Conservation (phyloP, 2,113 vertebrate genomes). For the Sinocyclocheilus rhinocerous region DNA sequence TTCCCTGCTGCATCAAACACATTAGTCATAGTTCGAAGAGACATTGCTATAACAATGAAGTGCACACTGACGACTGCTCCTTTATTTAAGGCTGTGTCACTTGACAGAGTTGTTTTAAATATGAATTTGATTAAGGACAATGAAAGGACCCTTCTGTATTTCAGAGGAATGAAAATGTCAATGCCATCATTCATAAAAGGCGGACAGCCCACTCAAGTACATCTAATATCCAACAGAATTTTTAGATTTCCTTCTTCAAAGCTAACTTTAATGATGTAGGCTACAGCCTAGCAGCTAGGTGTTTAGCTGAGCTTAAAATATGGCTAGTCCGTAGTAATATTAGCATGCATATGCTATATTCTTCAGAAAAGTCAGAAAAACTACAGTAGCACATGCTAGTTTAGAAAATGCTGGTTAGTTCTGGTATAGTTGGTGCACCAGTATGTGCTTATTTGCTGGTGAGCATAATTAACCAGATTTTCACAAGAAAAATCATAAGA, state of each 20-base stretch:
- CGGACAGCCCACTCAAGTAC: slow-evolving; percentile 63
- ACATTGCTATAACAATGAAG: slow-evolving; percentile 57
- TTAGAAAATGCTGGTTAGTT: neutral
- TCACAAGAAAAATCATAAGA: no score
- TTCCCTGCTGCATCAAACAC: slow-evolving; percentile 39
- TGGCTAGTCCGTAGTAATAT: neutral
- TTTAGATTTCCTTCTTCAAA: slow-evolving; percentile 68
- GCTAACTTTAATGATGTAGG: slow-evolving; percentile 58
- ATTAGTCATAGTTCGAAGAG: slow-evolving; percentile 59
- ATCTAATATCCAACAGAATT: slow-evolving; percentile 59
- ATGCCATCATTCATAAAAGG: slow-evolving; percentile 74
- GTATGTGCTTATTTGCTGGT: neutral
- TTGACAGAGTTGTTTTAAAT: slow-evolving; percentile 79
- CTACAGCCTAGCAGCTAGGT: slow-evolving; percentile 56
- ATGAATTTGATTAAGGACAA: slow-evolving; percentile 71
- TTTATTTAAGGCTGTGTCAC: slow-evolving; percentile 58
- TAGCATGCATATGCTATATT: slow-evolving; percentile 32
- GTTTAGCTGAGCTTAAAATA: slow-evolving; percentile 57
- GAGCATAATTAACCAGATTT: no score
- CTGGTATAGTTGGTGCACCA: neutral
- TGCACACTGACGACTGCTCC: slow-evolving; percentile 49
- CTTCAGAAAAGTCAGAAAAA: neutral
- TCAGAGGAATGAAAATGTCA: slow-evolving; percentile 81
- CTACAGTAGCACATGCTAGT: neutral
- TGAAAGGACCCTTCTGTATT: slow-evolving; percentile 70